These are phyloP conservation scores for Drosophila paulistorum DNA, from an alignment of 1,140 invertebrate genomes.

Conservation along the genomic window DNA sequence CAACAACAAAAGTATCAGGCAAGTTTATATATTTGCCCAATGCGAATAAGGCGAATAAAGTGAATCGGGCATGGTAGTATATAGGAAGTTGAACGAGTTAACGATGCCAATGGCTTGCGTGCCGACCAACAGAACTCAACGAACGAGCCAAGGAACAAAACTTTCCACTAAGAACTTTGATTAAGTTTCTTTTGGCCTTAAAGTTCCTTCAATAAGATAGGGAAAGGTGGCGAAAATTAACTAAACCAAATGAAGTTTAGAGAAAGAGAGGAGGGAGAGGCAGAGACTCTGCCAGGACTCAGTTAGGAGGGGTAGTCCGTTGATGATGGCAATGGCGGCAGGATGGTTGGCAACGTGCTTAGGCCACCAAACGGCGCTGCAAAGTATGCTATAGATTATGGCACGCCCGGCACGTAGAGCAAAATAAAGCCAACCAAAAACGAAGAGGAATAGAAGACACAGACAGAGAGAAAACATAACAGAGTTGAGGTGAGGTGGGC, in stretches of 20 bases:
- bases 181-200: constrained; percentile 74
- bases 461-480: background rate
- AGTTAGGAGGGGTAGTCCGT: background rate
- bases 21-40: constrained; percentile 53
- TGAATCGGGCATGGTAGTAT: constrained; percentile 18
- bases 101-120: constrained; percentile 65
- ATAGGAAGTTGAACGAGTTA: constrained; percentile 58
- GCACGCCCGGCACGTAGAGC: constrained; percentile 52
- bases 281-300: too few relatives aligned
- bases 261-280: background rate
- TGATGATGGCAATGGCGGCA: constrained; percentile 5
- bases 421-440: background rate
- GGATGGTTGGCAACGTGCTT: constrained; percentile 52
- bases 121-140: constrained; percentile 32
- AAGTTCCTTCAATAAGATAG: constrained; percentile 59
- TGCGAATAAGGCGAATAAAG: constrained; percentile 1
- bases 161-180: constrained; percentile 62
- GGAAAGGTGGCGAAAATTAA: constrained; percentile 66
- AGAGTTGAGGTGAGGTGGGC: constrained; percentile 13
- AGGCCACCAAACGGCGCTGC: constrained; percentile 42
- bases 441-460: constrained; percentile 13
- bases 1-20: constrained; percentile 58
- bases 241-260: constrained; percentile 54
- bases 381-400: constrained; percentile 68
- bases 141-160: constrained; percentile 22